Evolutionary conservation across 1,140 invertebrate genomes (phyloP), one percentile per base, ranked within the genome.

Genomic region (Rhyacophila brunnea): DNA sequence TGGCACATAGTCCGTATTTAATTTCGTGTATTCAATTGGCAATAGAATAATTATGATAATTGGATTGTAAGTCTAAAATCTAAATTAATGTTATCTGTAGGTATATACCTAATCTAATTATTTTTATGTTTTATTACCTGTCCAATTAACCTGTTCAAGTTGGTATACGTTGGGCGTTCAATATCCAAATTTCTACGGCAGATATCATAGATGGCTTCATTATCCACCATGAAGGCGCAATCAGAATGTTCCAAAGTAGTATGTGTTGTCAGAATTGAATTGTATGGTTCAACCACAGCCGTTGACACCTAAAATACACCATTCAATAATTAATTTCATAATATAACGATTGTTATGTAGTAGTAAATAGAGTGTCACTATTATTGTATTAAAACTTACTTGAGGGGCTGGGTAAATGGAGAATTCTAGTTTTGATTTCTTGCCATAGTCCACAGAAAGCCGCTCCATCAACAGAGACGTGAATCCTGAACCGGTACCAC

Each of bases 161-260:
- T 91, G 44, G 78, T 87, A 74, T 91, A 92, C 1, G 87, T 89
- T 7, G 90, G 90, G 18, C 90, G 75, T 67, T 91, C 89, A 72
- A 94, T 93, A 71, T 93, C 91, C 60, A 95, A 77, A 71, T 93
- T 93, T 20, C 90, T 80, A 17, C 90, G 81, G 71, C 92, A 95
- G 70, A 95, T 93, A 71, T 94, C 91, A 70, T 93, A 95, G 67
- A 94, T 93, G 62, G 91, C 91, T 72, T 94, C 91, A 72, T 93
- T 90, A 77, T 93, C 90, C 67, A 92, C 90, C 88, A 90, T 90
- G 70, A 91, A 91, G n/a, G 88, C 85, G 70, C 88, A 90, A 75
- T 89, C 88, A 0, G 86, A 89, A 72, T 91, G 88, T 71, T 90
- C 88, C 58, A 91, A 73, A 0, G 89, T 91, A 0, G 88, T 91